These are phyloP conservation scores for Lycopodina hypogea DNA, from an alignment of 37 sponge, comb jelly and placozoan species.

Conservation along the genomic window DNA sequence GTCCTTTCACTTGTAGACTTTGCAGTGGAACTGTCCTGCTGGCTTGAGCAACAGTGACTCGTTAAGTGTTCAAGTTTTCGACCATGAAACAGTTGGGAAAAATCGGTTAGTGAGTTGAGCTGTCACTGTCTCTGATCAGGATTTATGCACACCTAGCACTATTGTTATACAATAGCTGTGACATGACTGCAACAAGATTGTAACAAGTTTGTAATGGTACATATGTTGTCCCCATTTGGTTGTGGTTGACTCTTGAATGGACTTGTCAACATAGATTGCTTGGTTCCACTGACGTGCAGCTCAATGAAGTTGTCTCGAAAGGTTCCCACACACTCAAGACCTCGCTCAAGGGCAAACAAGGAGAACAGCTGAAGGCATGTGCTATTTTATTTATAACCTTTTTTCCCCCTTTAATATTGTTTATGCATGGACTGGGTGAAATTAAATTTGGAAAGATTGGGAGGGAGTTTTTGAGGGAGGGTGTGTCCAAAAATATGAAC, in stretches of 20 bases:
- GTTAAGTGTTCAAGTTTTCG: constrained; percentile 75
- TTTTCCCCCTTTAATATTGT: background rate
- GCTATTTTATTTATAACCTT: no score
- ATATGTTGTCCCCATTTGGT: no score
- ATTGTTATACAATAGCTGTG: background rate
- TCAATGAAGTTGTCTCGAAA: constrained; percentile 38
- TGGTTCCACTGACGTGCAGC: constrained; percentile 18
- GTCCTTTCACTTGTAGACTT: constrained; percentile 23
- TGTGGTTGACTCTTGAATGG: background rate
- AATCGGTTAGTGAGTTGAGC: constrained; percentile 61
- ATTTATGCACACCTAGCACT: no score
- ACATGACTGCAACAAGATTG: background rate
- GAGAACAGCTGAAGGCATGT: constrained; percentile 20
- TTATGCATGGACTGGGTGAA: no score
- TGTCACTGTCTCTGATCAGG: background rate
- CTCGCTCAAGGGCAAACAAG: constrained; percentile 33
- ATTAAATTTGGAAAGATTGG: no score
- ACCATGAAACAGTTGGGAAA: constrained; percentile 74
- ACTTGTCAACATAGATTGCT: constrained; percentile 9
- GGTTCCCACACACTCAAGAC: constrained; percentile 25
- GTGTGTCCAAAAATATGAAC: no score
- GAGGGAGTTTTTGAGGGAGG: no score
- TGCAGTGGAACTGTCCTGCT: constrained; percentile 26
- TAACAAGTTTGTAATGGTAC: no score
- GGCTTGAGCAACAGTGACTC: constrained; percentile 51